phyloP scores from a whole-genome alignment of 1,140 invertebrate genomes.

The Aphidius gifuensis region DNA sequence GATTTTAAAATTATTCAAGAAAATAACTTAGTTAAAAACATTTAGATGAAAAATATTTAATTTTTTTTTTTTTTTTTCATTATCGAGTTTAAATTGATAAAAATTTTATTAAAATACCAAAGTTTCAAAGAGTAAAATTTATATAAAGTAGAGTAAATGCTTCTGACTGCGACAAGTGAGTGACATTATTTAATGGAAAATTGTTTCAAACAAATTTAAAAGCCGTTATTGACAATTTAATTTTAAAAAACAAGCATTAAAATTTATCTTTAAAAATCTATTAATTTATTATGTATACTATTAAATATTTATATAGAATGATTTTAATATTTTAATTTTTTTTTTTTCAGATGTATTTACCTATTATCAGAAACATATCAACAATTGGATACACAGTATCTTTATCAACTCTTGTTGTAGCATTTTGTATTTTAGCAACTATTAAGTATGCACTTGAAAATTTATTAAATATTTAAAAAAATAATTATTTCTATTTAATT shows the following conservation, averaged over 20 bases:
- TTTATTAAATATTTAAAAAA: too few relatives aligned
- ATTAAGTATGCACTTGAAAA: slow-evolving; percentile 62
- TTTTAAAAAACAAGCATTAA: neutral
- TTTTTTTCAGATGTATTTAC: slow-evolving; percentile 57
- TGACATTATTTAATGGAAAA: neutral
- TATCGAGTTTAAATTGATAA: too few relatives aligned
- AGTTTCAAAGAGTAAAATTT: too few relatives aligned
- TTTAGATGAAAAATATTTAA: too few relatives aligned
- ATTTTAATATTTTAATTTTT: neutral
- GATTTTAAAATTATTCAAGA: neutral
- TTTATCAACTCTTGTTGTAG: slow-evolving; percentile 60
- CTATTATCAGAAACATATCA: slow-evolving; percentile 63
- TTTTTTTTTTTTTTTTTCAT: too few relatives aligned
- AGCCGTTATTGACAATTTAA: neutral
- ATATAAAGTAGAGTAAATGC: too few relatives aligned
- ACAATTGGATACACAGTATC: slow-evolving; percentile 71
- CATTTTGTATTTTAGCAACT: slow-evolving; percentile 64
- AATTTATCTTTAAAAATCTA: neutral
- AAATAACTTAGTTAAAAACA: neutral
- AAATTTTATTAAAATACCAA: too few relatives aligned
- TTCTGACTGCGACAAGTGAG: neutral
- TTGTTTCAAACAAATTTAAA: neutral
- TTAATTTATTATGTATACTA: neutral
- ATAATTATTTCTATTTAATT: too few relatives aligned
- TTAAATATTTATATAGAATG: neutral